phyloP scores from a whole-genome alignment of 2,797 vertebrate genomes.

The Betta splendens region DNA sequence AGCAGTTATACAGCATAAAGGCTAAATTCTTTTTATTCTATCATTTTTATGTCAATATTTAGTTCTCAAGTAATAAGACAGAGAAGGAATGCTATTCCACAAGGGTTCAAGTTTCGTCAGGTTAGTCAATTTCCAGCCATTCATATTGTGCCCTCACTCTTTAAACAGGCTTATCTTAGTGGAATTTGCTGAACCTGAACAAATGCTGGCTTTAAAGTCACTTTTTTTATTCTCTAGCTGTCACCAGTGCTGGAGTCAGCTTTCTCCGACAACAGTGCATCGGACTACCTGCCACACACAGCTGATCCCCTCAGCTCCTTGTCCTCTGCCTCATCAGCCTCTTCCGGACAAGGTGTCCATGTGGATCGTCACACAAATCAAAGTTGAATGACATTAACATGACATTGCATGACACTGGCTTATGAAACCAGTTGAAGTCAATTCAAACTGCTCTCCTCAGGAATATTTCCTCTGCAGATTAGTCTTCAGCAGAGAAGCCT shows the following conservation, averaged over 20 bases:
- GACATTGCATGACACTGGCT: neutral
- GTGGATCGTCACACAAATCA: neutral
- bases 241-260: slow-evolving; percentile 79
- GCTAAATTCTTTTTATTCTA: neutral
- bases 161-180: neutral
- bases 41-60: slow-evolving; percentile 25
- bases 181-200: neutral
- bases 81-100: slow-evolving; percentile 64
- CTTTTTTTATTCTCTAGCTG: slow-evolving; percentile 64
- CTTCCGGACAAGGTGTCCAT: slow-evolving; percentile 52
- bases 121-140: slow-evolving; percentile 48
- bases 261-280: slow-evolving; percentile 72
- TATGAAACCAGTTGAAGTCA: neutral
- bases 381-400: neutral
- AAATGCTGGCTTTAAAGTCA: neutral
- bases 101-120: slow-evolving; percentile 58
- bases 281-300: slow-evolving; percentile 64
- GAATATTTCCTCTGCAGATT: slow-evolving; percentile 50
- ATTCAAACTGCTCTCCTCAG: slow-evolving; percentile 33
- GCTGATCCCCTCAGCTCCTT: slow-evolving; percentile 56
- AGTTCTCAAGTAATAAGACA: slow-evolving; percentile 59
- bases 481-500: slow-evolving; percentile 62
- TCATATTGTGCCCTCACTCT: neutral
- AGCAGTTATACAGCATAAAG: neutral
- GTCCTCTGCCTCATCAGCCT: slow-evolving; percentile 60